These are phyloP conservation scores for Chloromyia formosa DNA, from an alignment of 2,888 invertebrate species.

Conservation along the genomic window DNA sequence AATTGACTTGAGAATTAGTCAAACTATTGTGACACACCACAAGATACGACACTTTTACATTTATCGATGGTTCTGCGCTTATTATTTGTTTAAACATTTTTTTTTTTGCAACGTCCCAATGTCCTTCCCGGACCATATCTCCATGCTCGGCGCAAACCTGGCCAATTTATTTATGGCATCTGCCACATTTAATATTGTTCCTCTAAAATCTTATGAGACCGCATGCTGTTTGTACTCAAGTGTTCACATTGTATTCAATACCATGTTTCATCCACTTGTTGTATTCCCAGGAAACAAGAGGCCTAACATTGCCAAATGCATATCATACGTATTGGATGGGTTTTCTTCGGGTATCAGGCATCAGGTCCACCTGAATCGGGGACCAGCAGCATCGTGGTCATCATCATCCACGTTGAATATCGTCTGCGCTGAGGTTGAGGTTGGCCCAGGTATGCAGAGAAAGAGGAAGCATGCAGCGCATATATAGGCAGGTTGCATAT, in stretches of 20 bases:
- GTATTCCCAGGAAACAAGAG: constrained; percentile 17
- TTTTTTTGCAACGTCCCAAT: background rate
- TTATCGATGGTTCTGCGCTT: background rate
- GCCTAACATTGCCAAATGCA: constrained; percentile 1
- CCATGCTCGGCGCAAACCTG: constrained; percentile 8
- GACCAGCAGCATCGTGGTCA: no score
- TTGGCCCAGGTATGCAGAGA: background rate
- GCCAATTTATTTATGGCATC: constrained; percentile 33
- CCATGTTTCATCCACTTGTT: constrained; percentile 23
- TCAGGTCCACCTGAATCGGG: background rate
- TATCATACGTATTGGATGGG: background rate
- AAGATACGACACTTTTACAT: constrained; percentile 37
- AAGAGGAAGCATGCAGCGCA: background rate
- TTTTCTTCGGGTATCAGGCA: background rate
- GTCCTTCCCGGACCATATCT: background rate
- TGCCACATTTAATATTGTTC: constrained; percentile 44
- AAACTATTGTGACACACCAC: constrained; percentile 33
- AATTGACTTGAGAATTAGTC: constrained; percentile 35
- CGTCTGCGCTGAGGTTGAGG: no score
- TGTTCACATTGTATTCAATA: constrained; percentile 22
- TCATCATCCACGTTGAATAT: background rate
- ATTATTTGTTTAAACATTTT: no score
- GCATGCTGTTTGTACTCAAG: constrained; percentile 34
- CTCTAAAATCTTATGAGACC: constrained; percentile 39
- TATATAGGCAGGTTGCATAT: background rate